phyloP scores from a whole-genome alignment of 2,113 vertebrate genomes.

The Mugil cephalus region DNA sequence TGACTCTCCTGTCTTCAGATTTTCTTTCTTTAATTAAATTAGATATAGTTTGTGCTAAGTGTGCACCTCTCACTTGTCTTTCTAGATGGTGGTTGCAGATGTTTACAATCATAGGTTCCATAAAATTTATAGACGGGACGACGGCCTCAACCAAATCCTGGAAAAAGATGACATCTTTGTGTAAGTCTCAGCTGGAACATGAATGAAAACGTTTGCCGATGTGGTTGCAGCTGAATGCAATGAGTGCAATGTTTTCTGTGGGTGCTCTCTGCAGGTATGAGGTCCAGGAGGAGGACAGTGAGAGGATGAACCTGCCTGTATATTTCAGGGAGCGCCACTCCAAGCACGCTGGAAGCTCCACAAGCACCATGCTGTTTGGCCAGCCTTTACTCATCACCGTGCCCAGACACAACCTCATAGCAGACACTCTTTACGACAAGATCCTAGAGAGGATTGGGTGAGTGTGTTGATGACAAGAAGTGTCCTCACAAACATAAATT shows the following conservation, averaged over 20 bases:
- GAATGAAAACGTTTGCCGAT: background rate
- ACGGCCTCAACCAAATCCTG: constrained; percentile 94
- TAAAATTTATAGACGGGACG: constrained; percentile 95
- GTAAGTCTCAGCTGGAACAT: constrained; percentile 80
- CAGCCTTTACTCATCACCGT: constrained; percentile 93
- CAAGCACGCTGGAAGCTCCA: constrained; percentile 86
- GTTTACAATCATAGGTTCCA: constrained; percentile 98
- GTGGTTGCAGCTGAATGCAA: background rate
- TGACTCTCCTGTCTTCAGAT: too few species aligned
- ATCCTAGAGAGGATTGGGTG: constrained; percentile 93
- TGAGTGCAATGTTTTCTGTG: background rate
- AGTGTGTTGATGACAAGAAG: constrained; percentile 50
- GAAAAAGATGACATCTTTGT: constrained; percentile 98
- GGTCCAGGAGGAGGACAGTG: constrained; percentile 84
- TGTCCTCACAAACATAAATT: too few species aligned
- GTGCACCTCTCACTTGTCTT: background rate
- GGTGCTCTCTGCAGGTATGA: constrained; percentile 87
- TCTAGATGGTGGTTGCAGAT: constrained; percentile 96
- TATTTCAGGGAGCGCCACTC: constrained; percentile 94
- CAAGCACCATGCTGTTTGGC: constrained; percentile 91
- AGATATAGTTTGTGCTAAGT: background rate
- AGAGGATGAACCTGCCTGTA: constrained; percentile 88
- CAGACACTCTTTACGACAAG: constrained; percentile 88
- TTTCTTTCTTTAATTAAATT: background rate
- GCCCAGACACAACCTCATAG: constrained; percentile 89